Evolutionary conservation across 2,888 invertebrate genomes (phyloP).

Genomic region (Callinectes sapidus): DNA sequence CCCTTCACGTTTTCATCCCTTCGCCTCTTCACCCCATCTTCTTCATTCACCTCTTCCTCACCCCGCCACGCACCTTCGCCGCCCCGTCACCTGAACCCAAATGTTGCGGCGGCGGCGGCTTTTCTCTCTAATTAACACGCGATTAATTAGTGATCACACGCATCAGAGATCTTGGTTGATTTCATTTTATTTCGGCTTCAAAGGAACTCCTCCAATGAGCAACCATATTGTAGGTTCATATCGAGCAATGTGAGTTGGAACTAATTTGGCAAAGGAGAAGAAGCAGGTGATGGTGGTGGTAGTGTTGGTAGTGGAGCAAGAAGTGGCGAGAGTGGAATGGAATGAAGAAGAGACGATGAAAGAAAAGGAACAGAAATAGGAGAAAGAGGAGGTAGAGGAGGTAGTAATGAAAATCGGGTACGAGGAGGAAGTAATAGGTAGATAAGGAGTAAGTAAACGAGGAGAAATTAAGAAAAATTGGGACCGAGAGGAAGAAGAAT

Average conservation of each 20-base stretch:
- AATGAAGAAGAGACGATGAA: not conserved
- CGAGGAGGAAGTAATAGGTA: not conserved
- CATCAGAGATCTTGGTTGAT: constrained; percentile 40
- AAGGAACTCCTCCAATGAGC: constrained; percentile 44
- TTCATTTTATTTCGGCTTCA: constrained; percentile 48
- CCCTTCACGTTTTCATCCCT: not conserved
- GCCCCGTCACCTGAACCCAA: constrained; percentile 35
- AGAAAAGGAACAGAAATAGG: not conserved
- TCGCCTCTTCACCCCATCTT: not conserved
- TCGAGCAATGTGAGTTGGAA: constrained; percentile 13
- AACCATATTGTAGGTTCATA: constrained; percentile 42
- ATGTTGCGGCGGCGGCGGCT: constrained; percentile 43
- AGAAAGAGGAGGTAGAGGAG: not conserved
- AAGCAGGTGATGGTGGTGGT: not conserved
- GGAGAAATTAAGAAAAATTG: not conserved
- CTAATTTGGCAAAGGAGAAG: constrained; percentile 27
- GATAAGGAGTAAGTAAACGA: not conserved
- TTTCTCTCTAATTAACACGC: constrained; percentile 55
- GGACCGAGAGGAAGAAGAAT: not conserved
- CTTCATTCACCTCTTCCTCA: not conserved
- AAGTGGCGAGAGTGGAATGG: not conserved
- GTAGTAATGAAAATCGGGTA: not conserved
- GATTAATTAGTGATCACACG: constrained; percentile 52
- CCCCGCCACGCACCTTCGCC: not conserved
- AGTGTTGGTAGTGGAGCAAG: not conserved